Percentiles rank a stretch among this genome's conserved stretches.
phyloP scores from a whole-genome alignment of 2,797 vertebrate genomes.

The Numenius phaeopus region DNA sequence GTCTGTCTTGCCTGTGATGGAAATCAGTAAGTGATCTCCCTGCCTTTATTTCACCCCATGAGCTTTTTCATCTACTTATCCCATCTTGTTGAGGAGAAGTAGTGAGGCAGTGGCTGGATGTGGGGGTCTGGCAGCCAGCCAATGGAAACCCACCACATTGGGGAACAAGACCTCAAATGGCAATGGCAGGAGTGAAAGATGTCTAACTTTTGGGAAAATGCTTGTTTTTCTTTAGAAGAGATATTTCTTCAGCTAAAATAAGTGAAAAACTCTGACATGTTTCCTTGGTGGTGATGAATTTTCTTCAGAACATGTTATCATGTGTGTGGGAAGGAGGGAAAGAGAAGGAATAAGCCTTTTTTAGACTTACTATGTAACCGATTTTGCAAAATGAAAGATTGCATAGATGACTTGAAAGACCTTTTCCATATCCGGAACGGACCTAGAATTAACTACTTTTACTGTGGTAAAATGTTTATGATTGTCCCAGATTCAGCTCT shows the following conservation, averaged over 20 bases:
- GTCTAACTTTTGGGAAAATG: background rate
- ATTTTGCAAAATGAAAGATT: background rate
- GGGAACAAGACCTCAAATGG: background rate
- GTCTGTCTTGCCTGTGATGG: background rate
- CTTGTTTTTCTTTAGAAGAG: background rate
- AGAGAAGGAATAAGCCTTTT: background rate
- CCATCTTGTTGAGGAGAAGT: background rate
- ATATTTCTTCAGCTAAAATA: background rate
- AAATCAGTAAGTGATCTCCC: background rate
- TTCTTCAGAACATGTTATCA: background rate
- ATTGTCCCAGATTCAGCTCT: background rate
- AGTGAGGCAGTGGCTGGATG: background rate
- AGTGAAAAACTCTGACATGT: background rate
- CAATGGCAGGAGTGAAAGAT: background rate
- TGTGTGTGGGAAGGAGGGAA: background rate
- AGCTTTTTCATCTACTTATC: background rate
- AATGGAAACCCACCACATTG: accelerated
- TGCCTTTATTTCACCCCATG: background rate
- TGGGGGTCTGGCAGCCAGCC: background rate
- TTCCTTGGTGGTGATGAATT: background rate
- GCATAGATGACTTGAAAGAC: background rate
- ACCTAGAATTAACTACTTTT: background rate
- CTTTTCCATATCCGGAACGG: background rate
- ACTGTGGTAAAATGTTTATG: background rate
- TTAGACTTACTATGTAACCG: background rate